A percentile compares a stretch with the other conserved stretches of the same genome.
phyloP scores from a whole-genome alignment of 2,888 invertebrate species.

The Agrochola macilenta region DNA sequence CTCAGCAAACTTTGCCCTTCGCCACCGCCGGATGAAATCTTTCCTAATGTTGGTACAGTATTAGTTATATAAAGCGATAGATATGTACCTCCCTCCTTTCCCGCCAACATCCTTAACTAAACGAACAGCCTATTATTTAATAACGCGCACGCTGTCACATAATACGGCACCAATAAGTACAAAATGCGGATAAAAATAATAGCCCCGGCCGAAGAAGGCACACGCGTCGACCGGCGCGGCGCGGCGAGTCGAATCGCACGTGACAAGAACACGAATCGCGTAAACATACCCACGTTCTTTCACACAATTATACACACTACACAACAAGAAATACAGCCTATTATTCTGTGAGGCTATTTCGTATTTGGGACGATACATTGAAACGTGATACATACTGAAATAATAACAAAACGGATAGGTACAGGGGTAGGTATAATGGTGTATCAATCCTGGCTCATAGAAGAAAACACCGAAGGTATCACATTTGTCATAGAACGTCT shows the following conservation, averaged over 20 bases:
- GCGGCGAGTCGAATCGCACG: constrained; percentile 81
- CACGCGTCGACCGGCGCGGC: constrained; percentile 73
- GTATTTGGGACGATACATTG: constrained; percentile 75
- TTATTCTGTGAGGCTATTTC: constrained; percentile 27
- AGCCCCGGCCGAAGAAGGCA: constrained; percentile 78
- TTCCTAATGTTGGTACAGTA: background rate
- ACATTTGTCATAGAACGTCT: constrained; percentile 61
- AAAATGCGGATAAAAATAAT: constrained; percentile 86
- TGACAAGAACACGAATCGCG: constrained; percentile 83
- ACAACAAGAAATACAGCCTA: constrained; percentile 56
- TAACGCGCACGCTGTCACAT: constrained; percentile 80
- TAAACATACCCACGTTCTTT: constrained; percentile 70
- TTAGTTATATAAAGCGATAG: background rate
- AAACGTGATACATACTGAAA: constrained; percentile 83
- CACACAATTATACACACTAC: constrained; percentile 73
- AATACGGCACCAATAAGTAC: constrained; percentile 84
- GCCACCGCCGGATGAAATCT: background rate
- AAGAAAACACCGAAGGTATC: constrained; percentile 60
- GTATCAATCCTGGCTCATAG: constrained; percentile 71
- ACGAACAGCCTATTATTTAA: constrained; percentile 79
- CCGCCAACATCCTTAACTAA: constrained; percentile 60
- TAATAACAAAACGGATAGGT: constrained; percentile 76
- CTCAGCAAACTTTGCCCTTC: background rate
- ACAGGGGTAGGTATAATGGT: constrained; percentile 71
- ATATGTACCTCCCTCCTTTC: background rate